phyloP scores from a whole-genome alignment of 2,113 vertebrate genomes.

The Ardeotis arabs region DNA sequence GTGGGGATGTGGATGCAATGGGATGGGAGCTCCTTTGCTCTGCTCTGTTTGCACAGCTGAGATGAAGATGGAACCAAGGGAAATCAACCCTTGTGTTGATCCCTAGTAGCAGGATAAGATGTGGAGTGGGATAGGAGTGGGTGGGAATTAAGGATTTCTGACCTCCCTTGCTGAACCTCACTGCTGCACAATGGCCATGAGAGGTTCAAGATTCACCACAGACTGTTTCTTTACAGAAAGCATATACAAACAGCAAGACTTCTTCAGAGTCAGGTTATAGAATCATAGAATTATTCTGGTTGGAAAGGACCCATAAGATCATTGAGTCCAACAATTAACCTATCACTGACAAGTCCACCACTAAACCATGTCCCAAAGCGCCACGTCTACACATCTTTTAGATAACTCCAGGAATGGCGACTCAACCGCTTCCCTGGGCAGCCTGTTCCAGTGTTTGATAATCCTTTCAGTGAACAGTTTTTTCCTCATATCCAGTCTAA shows the following conservation, averaged over 20 bases:
- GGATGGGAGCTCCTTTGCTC: not conserved
- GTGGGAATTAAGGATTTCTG: not conserved
- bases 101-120: not conserved
- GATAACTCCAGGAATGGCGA: not conserved
- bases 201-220: not conserved
- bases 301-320: not conserved
- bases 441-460: not conserved
- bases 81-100: not conserved
- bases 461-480: not conserved
- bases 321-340: rapidly evolving
- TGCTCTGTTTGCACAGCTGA: not conserved
- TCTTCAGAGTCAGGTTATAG: not conserved
- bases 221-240: not conserved
- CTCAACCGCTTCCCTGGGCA: not conserved
- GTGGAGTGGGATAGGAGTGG: not conserved
- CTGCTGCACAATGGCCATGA: not conserved
- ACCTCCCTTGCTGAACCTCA: rapidly evolving
- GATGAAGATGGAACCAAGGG: not conserved
- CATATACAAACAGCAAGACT: not conserved
- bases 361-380: not conserved
- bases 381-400: rapidly evolving
- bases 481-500: not conserved
- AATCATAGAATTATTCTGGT: not conserved
- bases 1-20: rapidly evolving
- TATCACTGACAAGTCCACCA: not conserved